A percentile compares a stretch with the other conserved stretches of the same genome.
Conservation (phyloP, 2,888 invertebrate species). For the Diaprepes abbreviatus region DNA sequence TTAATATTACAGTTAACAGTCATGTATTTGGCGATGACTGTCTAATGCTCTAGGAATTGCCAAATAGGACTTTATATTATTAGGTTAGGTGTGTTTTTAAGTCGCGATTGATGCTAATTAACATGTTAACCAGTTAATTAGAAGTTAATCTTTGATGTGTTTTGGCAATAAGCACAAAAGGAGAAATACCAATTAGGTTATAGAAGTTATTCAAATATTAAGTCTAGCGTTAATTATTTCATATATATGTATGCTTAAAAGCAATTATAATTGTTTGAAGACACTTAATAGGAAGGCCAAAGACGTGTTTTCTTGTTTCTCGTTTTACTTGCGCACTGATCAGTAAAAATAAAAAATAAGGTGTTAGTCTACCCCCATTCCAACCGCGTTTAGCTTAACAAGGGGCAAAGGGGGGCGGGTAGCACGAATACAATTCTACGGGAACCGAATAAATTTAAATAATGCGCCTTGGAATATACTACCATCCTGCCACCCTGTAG, state of each 20-base stretch:
- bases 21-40: conserved; percentile 8
- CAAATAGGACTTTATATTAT: conserved; percentile 5
- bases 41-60: conserved; percentile 12
- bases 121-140: not conserved
- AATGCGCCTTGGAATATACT: too few relatives aligned
- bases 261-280: not conserved
- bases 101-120: not conserved
- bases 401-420: too few relatives aligned
- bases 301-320: too few relatives aligned
- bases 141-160: not conserved
- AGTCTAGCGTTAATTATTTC: not conserved
- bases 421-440: too few relatives aligned
- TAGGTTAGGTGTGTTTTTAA: not conserved
- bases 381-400: too few relatives aligned
- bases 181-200: conserved; percentile 1
- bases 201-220: not conserved
- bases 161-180: conserved; percentile 10
- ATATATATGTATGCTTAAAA: not conserved
- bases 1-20: conserved; percentile 5
- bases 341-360: too few relatives aligned
- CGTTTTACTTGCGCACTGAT: too few relatives aligned
- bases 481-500: too few relatives aligned
- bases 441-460: too few relatives aligned
- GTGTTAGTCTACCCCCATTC: too few relatives aligned
- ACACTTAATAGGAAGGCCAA: not conserved